A percentile compares a stretch with the other conserved stretches of the same genome.
phyloP scores from a whole-genome alignment of 2,888 invertebrate species.

The Proisotoma minuta region DNA sequence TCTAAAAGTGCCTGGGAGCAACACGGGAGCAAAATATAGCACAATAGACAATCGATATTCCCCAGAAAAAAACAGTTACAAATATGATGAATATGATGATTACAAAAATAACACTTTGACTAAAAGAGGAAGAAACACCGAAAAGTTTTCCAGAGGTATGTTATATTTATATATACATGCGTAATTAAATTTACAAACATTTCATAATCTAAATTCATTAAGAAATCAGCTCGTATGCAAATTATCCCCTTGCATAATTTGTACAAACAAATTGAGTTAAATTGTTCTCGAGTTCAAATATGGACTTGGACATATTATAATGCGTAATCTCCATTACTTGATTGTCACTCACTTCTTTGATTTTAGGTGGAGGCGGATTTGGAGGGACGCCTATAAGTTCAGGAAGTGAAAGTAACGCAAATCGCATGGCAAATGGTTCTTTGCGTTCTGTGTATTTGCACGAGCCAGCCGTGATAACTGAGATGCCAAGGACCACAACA shows the following conservation, averaged over 20 bases:
- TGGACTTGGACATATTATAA: too few relatives aligned
- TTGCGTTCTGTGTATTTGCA: neutral
- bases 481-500: neutral
- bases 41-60: neutral
- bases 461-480: constrained; percentile 1
- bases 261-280: too few relatives aligned
- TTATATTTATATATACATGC: too few relatives aligned
- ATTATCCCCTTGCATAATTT: too few relatives aligned
- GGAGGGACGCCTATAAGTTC: neutral
- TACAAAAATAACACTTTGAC: neutral
- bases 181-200: too few relatives aligned
- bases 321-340: too few relatives aligned
- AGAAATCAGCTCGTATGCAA: too few relatives aligned
- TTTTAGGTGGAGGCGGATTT: neutral
- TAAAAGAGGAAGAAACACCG: too few relatives aligned
- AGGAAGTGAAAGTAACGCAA: constrained; percentile 4
- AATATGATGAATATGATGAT: neutral
- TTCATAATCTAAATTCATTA: too few relatives aligned
- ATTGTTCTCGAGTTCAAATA: too few relatives aligned
- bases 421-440: neutral
- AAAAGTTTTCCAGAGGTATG: neutral
- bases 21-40: neutral
- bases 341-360: too few relatives aligned
- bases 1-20: neutral
- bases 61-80: neutral